These are phyloP conservation scores for Phocoena phocoena DNA, from an alignment of 2,113 vertebrate species.

Conservation along the genomic window DNA sequence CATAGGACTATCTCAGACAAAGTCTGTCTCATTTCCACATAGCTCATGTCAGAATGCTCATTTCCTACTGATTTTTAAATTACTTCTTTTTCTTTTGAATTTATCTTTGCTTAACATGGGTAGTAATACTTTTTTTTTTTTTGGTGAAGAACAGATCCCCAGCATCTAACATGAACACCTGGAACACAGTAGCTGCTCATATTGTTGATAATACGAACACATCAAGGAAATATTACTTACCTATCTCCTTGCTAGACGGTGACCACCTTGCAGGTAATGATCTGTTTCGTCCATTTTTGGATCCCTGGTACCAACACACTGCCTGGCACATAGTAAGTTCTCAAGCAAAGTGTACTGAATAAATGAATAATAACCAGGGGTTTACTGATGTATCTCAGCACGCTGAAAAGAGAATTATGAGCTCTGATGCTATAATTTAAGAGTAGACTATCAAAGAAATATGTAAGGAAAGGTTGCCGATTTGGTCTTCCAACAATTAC, in stretches of 20 bases:
- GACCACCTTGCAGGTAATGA: background rate
- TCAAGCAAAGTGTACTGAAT: background rate
- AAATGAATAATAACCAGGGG: background rate
- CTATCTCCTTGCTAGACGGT: background rate
- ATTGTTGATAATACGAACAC: background rate
- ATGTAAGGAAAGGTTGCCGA: background rate
- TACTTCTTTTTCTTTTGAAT: background rate
- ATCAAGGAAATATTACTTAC: background rate
- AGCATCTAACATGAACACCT: background rate
- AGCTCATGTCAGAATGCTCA: background rate
- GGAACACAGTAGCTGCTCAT: background rate
- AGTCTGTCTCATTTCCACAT: background rate
- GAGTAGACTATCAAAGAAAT: background rate
- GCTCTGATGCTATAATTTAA: background rate
- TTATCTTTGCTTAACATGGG: background rate
- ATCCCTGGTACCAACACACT: background rate
- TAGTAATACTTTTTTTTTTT: background rate
- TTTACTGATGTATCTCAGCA: background rate
- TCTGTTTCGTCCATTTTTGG: background rate
- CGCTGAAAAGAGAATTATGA: background rate
- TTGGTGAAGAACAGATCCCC: background rate
- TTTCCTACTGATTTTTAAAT: slow-evolving; percentile 8
- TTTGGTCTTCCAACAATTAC: background rate
- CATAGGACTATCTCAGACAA: background rate
- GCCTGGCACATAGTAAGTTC: background rate